These are phyloP conservation scores for Dendrocincla fuliginosa DNA, from an alignment of 2,797 vertebrate species.

Conservation along the genomic window DNA sequence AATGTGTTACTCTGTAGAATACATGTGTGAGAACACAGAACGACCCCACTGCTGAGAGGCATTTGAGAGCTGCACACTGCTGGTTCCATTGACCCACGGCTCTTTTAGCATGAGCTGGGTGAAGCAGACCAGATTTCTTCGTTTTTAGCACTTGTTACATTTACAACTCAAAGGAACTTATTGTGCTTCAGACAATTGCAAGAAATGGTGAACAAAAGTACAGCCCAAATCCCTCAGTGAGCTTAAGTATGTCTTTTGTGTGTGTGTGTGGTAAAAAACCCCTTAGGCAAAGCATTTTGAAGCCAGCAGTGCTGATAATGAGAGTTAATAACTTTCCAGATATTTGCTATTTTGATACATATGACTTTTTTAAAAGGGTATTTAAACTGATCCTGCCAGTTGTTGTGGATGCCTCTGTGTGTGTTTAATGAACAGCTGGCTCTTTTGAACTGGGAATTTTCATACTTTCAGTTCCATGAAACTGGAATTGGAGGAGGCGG, in stretches of 20 bases:
- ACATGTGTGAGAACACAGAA: constrained; percentile 60
- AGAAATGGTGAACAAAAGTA: not conserved
- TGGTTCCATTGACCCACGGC: not conserved
- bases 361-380: not conserved
- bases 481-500: constrained; percentile 3
- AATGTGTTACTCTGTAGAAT: constrained; percentile 46
- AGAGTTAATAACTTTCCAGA: not conserved
- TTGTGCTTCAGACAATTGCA: constrained; percentile 36
- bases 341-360: constrained; percentile 26
- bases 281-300: not conserved
- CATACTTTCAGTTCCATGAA: constrained; percentile 58
- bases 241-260: not conserved
- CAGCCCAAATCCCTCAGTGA: not conserved
- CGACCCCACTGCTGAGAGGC: constrained; percentile 42
- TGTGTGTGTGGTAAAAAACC: not conserved
- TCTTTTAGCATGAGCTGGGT: not conserved
- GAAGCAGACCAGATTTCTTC: not conserved
- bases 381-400: constrained; percentile 7
- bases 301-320: not conserved
- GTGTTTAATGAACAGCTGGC: constrained; percentile 57
- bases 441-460: constrained; percentile 50
- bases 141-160: constrained; percentile 4
- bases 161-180: not conserved
- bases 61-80: constrained; percentile 1
- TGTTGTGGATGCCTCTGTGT: not conserved